Base-by-base conservation (phyloP, 2,888 invertebrate species). In the Calliopum simillimum region DNA sequence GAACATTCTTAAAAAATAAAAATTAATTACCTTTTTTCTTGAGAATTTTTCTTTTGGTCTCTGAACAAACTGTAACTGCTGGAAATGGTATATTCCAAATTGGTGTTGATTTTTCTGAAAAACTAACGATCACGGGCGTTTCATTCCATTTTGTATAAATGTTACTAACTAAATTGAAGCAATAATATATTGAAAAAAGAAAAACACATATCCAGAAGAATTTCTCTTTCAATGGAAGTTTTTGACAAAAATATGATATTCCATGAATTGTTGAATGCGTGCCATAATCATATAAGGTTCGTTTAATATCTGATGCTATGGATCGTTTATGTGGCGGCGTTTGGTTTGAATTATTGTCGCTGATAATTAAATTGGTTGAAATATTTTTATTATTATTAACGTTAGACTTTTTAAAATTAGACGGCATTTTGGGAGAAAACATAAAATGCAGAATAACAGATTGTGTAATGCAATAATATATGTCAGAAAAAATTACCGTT, bases 81-180 rank as follows among this genome's bases (percentile, higher is more conserved):
- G 85, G 85, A 69, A 85, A 85, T 1, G 85, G 85, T 70, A 85
- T 84, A 66, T 78, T 82, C 84, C 84, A 84, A 0, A 85, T 82
- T 3, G 85, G 83, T 3, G 91, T 92, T 0, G 92, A 90, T 70
- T 89, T 90, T 82, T 92, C 91, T 0, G 92, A 91, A 80, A 93
- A 92, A 78, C 91, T 92, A 2, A 92, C 92, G 68, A 92, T 91
- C 2, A 92, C 91, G 0, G 92, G 92, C 70, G 89, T 90, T 72
- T 88, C 88, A 66, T 89, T 88, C 92, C 92, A 92, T 81, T 92
- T 92, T 67, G 87, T 86, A 87, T 90, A 92, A 8, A 90, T 89
- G 80, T 89, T 89, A 68, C 86, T 82, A 59, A 91, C 91, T 3
- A 91, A 82, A 49, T 85, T 87, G 19, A 88, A 82, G 75, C 91